These are phyloP conservation scores for Drosophila borealis DNA, from an alignment of 2,888 invertebrate species.

Conservation along the genomic window DNA sequence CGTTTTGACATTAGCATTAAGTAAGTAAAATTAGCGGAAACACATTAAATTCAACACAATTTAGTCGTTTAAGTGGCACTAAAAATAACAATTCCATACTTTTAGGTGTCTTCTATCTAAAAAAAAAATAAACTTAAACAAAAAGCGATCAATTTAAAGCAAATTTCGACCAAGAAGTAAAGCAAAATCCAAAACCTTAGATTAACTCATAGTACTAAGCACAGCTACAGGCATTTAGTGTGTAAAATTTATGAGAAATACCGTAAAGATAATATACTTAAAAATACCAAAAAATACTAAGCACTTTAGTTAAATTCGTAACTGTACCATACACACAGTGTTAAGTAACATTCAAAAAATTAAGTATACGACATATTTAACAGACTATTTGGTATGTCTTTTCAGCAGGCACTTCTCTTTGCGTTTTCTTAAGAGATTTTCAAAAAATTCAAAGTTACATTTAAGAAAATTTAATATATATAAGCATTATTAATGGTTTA, in stretches of 20 bases:
- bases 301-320: slow-evolving; percentile 24
- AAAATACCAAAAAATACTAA: slow-evolving; percentile 9
- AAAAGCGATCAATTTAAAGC: slow-evolving; percentile 14
- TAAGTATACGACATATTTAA: slow-evolving; percentile 19
- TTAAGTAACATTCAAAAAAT: slow-evolving; percentile 5
- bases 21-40: slow-evolving; percentile 61
- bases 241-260: too few species aligned
- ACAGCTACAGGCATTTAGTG: slow-evolving; percentile 32
- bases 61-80: slow-evolving; percentile 54
- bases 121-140: slow-evolving; percentile 11
- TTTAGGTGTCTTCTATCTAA: slow-evolving; percentile 37
- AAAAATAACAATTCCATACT: slow-evolving; percentile 24
- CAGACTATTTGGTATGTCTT: not conserved
- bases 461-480: too few species aligned
- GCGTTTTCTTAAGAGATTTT: not conserved
- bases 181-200: slow-evolving; percentile 30
- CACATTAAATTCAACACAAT: slow-evolving; percentile 30
- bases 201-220: slow-evolving; percentile 33
- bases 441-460: not conserved
- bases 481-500: too few species aligned
- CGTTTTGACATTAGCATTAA: slow-evolving; percentile 69
- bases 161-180: slow-evolving; percentile 66
- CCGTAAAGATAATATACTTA: not conserved
- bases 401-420: not conserved
- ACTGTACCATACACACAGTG: slow-evolving; percentile 22